Base-by-base conservation (phyloP, 1,140 invertebrate species). In the Tetramorium parvispinum region DNA sequence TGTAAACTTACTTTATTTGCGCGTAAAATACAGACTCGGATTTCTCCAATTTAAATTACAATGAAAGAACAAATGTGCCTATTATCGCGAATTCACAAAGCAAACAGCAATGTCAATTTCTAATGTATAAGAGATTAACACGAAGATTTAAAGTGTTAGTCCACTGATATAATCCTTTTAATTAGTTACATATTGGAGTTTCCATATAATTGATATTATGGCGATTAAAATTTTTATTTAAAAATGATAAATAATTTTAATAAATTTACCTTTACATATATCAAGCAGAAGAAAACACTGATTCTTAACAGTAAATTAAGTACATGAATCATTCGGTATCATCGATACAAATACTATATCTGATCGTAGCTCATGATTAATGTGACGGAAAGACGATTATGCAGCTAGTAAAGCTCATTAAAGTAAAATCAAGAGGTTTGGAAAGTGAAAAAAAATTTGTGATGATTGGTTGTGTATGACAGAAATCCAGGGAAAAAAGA, bases 11-110 rank as follows among this genome's bases (percentile, higher is more conserved):
- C 32, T 24, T 27, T 2, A 70, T 51, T 27, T 51, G 7, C 37
- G 4, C 16, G 37, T 43, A 59, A 59, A 55, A 24, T 21, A 59
- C 7, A 61, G 40, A 43, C 8, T 77, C 16, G 37, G 3, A 61
- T 61, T 77, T 61, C 21, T 61, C 21, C 37, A 24, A 77, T 43
- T 77, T 18, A 77, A 77, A 76, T 32, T 32, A 32, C 3, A 27
- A n/a, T 24, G 32, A n/a, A 40, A 76, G 27, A 73, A 18, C 49
- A n/a, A 73, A 57, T 11, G 3, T 57, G 51, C n/a, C 11, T 75
- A 57, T 75, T 40, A 57, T 51, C 10, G 13, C 32, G 32, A 21
- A 51, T 40, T 40, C 1, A 37, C 51, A 40, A 75, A 13, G 7
- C 32, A 51, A 75, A 75, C 13, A 75, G 51, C 32, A 40, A 55